Evolutionary conservation across 1,140 invertebrate species (phyloP).

Genomic region (Trichogramma pretiosum): DNA sequence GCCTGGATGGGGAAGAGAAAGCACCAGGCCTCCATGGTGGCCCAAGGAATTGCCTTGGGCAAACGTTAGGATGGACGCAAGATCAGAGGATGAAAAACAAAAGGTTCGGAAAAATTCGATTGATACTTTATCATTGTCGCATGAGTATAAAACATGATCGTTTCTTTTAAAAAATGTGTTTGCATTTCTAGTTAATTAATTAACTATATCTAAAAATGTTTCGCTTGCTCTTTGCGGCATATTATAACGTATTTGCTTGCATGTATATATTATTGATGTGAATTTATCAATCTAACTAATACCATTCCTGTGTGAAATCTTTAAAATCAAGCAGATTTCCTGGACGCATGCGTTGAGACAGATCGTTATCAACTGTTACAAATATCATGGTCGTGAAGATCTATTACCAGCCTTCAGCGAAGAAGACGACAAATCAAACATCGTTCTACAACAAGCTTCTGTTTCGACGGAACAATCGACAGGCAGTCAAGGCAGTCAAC

Average conservation of each 20-base stretch:
- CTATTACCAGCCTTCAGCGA: conserved; percentile 88
- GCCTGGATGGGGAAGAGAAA: conserved; percentile 94
- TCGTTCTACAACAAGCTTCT: conserved; percentile 37
- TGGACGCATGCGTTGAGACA: conserved; percentile 97
- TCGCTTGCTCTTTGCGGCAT: conserved; percentile 1
- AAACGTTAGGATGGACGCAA: conserved; percentile 93
- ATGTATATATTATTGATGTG: not conserved
- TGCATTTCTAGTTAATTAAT: too few species aligned
- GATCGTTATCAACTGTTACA: conserved; percentile 97
- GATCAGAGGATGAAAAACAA: conserved; percentile 93
- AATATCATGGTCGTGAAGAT: conserved; percentile 94
- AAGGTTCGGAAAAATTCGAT: conserved; percentile 75
- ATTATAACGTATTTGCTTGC: not conserved
- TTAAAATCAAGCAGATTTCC: conserved; percentile 64
- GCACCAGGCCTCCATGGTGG: conserved; percentile 94
- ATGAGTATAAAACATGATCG: too few species aligned
- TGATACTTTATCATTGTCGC: too few species aligned
- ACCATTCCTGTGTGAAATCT: conserved; percentile 7
- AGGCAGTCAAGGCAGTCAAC: conserved; percentile 33
- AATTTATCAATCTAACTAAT: conserved; percentile 15
- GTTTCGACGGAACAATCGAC: conserved; percentile 33
- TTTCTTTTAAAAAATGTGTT: too few species aligned
- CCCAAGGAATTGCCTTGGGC: conserved; percentile 95
- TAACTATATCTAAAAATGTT: too few species aligned
- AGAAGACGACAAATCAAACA: conserved; percentile 68